Percentiles rank a stretch among this genome's conserved stretches.
Conservation (phyloP, 2,888 invertebrate genomes). For the Pseudanteris insignis region DNA sequence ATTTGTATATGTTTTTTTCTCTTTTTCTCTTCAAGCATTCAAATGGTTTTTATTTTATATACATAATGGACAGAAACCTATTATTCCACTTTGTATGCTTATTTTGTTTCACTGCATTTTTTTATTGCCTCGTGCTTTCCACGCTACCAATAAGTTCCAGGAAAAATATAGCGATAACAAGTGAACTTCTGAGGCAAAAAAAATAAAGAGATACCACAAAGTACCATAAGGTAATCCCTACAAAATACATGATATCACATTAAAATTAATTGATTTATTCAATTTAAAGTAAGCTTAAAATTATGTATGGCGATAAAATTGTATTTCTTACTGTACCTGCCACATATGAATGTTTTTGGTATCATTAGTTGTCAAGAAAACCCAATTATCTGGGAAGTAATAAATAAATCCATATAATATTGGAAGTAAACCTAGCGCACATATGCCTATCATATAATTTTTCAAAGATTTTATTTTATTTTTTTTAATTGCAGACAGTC, state of each 20-base stretch:
- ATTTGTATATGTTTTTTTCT: too few relatives aligned
- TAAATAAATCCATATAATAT: slow-evolving; percentile 82
- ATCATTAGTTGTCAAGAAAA: slow-evolving; percentile 77
- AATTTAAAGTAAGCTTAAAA: too few relatives aligned
- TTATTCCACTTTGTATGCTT: slow-evolving; percentile 1
- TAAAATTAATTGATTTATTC: too few relatives aligned
- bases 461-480: slow-evolving; percentile 82
- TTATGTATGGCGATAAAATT: too few relatives aligned
- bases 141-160: slow-evolving; percentile 81
- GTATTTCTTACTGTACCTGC: slow-evolving; percentile 74
- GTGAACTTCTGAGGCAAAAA: slow-evolving; percentile 88
- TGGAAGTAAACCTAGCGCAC: slow-evolving; percentile 82
- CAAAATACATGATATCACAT: slow-evolving; percentile 58
- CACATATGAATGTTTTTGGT: slow-evolving; percentile 78
- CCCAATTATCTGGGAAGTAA: slow-evolving; percentile 86
- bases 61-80: slow-evolving; percentile 15
- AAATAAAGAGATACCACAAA: slow-evolving; percentile 91
- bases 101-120: slow-evolving; percentile 72
- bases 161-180: slow-evolving; percentile 86
- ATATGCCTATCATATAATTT: slow-evolving; percentile 83
- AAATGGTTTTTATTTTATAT: slow-evolving; percentile 32
- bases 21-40: slow-evolving; percentile 11
- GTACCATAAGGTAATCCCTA: slow-evolving; percentile 91
- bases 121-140: slow-evolving; percentile 80
- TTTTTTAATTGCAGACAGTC: slow-evolving; percentile 84